Evolutionary conservation across 2,797 vertebrate genomes (phyloP).

Genomic region (Chelon labrosus): DNA sequence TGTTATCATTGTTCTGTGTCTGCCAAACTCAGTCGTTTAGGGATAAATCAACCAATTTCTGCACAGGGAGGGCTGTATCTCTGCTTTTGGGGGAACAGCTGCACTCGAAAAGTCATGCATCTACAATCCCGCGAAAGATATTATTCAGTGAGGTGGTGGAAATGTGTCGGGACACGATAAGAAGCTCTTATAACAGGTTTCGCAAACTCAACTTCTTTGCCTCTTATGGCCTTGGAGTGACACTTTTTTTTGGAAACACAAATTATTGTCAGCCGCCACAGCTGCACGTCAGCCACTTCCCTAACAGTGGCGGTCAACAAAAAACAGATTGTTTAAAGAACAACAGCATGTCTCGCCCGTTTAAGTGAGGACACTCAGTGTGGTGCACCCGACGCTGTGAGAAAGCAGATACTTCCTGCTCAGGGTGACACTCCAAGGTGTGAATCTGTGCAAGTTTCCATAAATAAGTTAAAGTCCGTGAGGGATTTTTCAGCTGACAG

Average conservation of each 20-base stretch:
- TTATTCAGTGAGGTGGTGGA: slow-evolving; percentile 18
- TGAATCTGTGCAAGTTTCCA: slow-evolving; percentile 22
- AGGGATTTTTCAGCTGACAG: slow-evolving; percentile 1
- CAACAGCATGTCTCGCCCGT: slow-evolving; percentile 10
- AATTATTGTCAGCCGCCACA: slow-evolving; percentile 25
- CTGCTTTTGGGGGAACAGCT: slow-evolving; percentile 33
- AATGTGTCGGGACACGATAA: slow-evolving; percentile 49
- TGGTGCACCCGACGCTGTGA: slow-evolving; percentile 1
- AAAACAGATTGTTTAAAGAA: slow-evolving; percentile 15
- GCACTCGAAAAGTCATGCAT: slow-evolving; percentile 30
- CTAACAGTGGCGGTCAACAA: background rate
- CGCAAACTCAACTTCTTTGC: slow-evolving; percentile 9
- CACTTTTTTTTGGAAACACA: slow-evolving; percentile 30
- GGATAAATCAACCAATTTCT: slow-evolving; percentile 30
- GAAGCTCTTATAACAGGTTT: slow-evolving; percentile 44
- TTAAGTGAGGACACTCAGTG: background rate
- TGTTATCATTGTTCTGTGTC: slow-evolving; percentile 35
- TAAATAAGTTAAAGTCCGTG: slow-evolving; percentile 19
- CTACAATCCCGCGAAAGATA: slow-evolving; percentile 24
- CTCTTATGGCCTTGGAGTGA: background rate
- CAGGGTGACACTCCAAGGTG: slow-evolving; percentile 8
- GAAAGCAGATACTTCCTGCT: slow-evolving; percentile 17
- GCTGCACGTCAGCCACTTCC: background rate
- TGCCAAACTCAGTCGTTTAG: slow-evolving; percentile 45
- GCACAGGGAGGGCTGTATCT: background rate